A percentile compares a stretch with the other conserved stretches of the same genome.
These are phyloP conservation scores for Oceanodroma leucorhoa DNA, from an alignment of 2,797 vertebrate species.

Conservation along the genomic window DNA sequence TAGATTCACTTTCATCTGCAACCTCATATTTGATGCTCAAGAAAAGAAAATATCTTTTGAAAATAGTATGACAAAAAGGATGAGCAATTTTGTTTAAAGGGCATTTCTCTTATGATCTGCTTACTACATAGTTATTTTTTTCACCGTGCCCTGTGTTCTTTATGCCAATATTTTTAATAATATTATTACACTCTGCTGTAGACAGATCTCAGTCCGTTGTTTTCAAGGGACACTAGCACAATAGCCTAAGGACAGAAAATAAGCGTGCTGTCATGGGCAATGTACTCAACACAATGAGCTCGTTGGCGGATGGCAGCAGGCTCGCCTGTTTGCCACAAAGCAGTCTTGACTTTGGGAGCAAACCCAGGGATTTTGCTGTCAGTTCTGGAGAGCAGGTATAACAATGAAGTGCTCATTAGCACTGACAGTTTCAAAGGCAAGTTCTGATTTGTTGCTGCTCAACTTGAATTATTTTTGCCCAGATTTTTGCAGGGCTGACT, in stretches of 20 bases:
- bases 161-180: constrained; percentile 47
- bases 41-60: neutral
- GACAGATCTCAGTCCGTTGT: neutral
- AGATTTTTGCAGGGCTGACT: neutral
- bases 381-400: constrained; percentile 29
- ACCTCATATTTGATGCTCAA: neutral
- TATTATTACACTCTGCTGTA: constrained; percentile 43
- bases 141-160: constrained; percentile 11
- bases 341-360: constrained; percentile 25
- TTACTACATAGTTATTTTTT: neutral
- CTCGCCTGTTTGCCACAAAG: neutral
- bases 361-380: constrained; percentile 38
- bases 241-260: constrained; percentile 56
- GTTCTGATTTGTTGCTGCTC: neutral
- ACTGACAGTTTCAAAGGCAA: constrained; percentile 13
- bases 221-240: constrained; percentile 35
- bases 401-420: constrained; percentile 1
- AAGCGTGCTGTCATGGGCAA: constrained; percentile 37
- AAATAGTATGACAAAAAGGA: neutral
- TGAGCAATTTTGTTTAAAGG: neutral
- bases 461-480: neutral
- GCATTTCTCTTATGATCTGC: neutral
- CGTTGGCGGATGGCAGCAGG: constrained; percentile 36
- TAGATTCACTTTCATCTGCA: neutral
- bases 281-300: constrained; percentile 35